Base-by-base conservation (phyloP, 2,888 invertebrate species). In the Macrophya alboannulata region DNA sequence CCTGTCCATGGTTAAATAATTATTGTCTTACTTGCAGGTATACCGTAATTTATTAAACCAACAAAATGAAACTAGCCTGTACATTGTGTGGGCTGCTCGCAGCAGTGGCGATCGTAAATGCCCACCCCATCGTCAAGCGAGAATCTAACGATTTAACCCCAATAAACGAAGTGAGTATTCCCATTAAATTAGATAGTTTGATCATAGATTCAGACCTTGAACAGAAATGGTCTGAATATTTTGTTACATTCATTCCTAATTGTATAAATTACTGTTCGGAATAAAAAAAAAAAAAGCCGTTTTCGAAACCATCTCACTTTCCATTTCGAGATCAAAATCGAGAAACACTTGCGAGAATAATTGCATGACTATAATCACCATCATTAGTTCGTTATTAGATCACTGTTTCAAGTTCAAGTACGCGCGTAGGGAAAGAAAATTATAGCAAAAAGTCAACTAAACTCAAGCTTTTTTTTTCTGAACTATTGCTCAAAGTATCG, bases 111-210 rank as follows among this genome's bases (percentile, higher is more conserved):
- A 85, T 91, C 17, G 91, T 88, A 59, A 87, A 88, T 79, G 89
- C 89, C 85, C 88, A 87, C 77, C 92, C 93, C 1, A 87, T 92
- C 79, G 90, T 90, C 77, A 93, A 93, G 87, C 89, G 91, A 81
- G 92, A 91, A 81, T 86, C 90, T 37, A 90, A 90, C 65, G 93
- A 93, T 77, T 89, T 93, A 84, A 92, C 89, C 84, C 92, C 93
- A 6, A 85, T 93, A 45, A 93, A 93, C 88, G 93, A 93, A 90
- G 93, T 93, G 88, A 93, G 93, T 90, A 74, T 43, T 17, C 12
- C 12, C 45, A 8, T 10, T n/a, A 31, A 10, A 12, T 40, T 62
- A 25, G 31, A 17, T 31, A 74, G 15, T 48, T 8, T 31, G 25
- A 62, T 62, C 8, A 62, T 1, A 62, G 3, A 21, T 59, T 59